phyloP scores from a whole-genome alignment of 2,797 vertebrate genomes.

The Oophaga sylvatica region DNA sequence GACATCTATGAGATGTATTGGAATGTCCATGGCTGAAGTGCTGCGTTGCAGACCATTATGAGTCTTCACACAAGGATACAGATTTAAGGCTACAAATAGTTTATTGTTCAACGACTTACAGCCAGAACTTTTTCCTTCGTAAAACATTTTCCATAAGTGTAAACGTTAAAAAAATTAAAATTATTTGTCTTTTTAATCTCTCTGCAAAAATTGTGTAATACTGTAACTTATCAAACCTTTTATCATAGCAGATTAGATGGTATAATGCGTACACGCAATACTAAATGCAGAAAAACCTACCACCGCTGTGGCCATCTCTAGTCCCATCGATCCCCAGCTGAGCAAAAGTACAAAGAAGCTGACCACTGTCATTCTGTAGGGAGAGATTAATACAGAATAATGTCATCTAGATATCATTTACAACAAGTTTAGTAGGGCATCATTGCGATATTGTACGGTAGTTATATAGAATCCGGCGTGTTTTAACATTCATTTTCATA shows the following conservation, averaged over 20 bases:
- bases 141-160: neutral
- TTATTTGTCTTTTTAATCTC: neutral
- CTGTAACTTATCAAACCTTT: neutral
- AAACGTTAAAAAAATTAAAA: neutral
- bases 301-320: slow-evolving; percentile 89
- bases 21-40: too few species aligned
- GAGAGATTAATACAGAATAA: neutral
- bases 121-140: neutral
- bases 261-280: neutral
- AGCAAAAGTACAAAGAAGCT: slow-evolving; percentile 88
- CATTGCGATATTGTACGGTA: neutral
- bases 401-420: neutral
- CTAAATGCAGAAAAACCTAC: slow-evolving; percentile 68
- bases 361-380: slow-evolving; percentile 85
- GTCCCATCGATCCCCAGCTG: slow-evolving; percentile 90
- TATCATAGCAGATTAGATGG: neutral
- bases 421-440: neutral
- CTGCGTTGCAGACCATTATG: too few species aligned
- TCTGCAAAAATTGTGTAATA: neutral
- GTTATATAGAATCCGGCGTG: too few species aligned
- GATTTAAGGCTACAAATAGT: neutral
- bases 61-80: too few species aligned
- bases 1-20: too few species aligned
- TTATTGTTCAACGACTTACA: neutral
- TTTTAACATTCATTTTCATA: too few species aligned